Evolutionary conservation across 2,113 vertebrate genomes (phyloP), one percentile per base, ranked within the genome.

Genomic region (Bubo bubo): DNA sequence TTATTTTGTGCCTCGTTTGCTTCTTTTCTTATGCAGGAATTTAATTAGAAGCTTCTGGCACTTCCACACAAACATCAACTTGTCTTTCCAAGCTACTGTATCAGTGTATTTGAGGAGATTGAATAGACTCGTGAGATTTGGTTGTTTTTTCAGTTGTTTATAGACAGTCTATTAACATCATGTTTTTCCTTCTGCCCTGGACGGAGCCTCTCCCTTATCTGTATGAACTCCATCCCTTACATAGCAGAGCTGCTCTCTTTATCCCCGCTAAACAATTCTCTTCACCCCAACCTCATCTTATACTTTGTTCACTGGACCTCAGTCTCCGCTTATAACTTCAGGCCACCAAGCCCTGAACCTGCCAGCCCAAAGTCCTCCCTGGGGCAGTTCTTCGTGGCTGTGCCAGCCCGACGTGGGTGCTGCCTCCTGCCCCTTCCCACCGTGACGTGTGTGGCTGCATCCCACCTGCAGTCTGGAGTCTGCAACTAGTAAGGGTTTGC

Each of bases 171-270:
- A 2, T 41, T 8, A 5, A 14, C 14, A 15, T 8, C 23, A 11
- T 49, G 4, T 7, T 8, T 67, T 22, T 52, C 28, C 49, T 32
- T 53, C n/a, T 32, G 12, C n/a, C 58, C 30, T 30, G 37, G 11
- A 19, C 2, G 1, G 47, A 74, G 30, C 68, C n/a, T 22, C 30
- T 71, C 24, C 63, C 35, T 39, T 18, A 10, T 17, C 58, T 26
- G 0, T 4, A 2, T 3, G 35, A 32, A 8, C 55, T 41, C 74
- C 47, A 26, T 13, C 56, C 2, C 0, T 15, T 55, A 2, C 3
- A 15, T 1, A 12, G 60, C 47, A 41, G 37, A 21, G 22, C 26
- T 2, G 2, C 47, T 27, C 53, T 14, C 50, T 73, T 73, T 19
- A 49, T 37, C 60, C 62, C 83, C 12, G 23, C 39, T 14, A 1